Evolutionary conservation across 2,888 invertebrate genomes (phyloP).

Genomic region (Leptopilina syphax): DNA sequence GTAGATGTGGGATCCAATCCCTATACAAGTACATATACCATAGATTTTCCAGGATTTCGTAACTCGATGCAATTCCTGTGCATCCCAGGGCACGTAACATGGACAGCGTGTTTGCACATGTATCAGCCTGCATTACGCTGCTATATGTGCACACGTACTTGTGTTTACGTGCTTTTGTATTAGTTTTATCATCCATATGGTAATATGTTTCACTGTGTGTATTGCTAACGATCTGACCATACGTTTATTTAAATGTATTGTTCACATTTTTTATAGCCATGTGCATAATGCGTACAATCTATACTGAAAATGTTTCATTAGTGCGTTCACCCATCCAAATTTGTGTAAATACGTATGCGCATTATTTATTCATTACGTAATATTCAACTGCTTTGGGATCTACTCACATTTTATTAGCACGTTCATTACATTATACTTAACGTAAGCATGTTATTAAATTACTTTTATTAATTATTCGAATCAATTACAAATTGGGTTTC

Average conservation of each 20-base stretch:
- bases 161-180: conserved; percentile 2
- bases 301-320: neutral
- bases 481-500: too few relatives aligned
- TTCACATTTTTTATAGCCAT: neutral
- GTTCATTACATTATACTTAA: too few relatives aligned
- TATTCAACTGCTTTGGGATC: neutral
- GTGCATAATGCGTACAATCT: conserved; percentile 7
- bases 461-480: too few relatives aligned
- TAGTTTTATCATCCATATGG: neutral
- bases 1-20: conserved; percentile 16
- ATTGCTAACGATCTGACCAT: conserved; percentile 1
- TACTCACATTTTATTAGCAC: neutral
- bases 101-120: conserved; percentile 25
- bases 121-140: conserved; percentile 14
- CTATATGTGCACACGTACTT: conserved; percentile 2
- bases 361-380: neutral
- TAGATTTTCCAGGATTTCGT: conserved; percentile 48
- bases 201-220: neutral
- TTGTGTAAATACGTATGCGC: neutral
- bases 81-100: conserved; percentile 45
- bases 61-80: conserved; percentile 49
- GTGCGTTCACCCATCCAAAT: conserved; percentile 3
- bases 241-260: neutral
- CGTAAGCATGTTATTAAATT: too few relatives aligned
- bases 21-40: conserved; percentile 24